Conservation (phyloP, 1,140 invertebrate genomes). For the Chironomus tepperi region DNA sequence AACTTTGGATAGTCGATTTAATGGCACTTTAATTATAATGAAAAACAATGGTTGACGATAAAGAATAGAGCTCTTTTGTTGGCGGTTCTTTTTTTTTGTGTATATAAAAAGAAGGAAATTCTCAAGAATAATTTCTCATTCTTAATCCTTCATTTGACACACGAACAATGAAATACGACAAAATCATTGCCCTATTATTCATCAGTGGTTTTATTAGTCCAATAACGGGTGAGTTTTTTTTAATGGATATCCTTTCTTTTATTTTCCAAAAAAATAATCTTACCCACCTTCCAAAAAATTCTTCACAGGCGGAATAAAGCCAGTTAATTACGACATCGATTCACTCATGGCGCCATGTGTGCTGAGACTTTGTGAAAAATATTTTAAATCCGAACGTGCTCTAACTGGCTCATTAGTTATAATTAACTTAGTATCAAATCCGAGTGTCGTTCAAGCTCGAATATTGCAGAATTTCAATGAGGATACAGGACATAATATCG, state of each 20-base stretch:
- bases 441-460: slow-evolving; percentile 11
- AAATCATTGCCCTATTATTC: neutral
- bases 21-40: slow-evolving; percentile 3
- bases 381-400: slow-evolving; percentile 24
- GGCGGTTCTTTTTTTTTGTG: neutral
- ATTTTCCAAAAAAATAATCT: too few species aligned
- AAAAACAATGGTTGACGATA: neutral
- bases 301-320: slow-evolving; percentile 3
- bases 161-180: neutral
- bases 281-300: too few species aligned
- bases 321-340: slow-evolving; percentile 14
- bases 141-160: neutral
- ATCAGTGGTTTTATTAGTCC: neutral
- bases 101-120: neutral
- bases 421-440: slow-evolving; percentile 18
- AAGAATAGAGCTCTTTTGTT: neutral
- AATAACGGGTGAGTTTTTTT: neutral
- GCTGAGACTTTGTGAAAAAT: slow-evolving; percentile 17
- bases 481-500: neutral
- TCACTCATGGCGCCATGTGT: slow-evolving; percentile 8
- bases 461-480: slow-evolving; percentile 22
- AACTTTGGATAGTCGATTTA: slow-evolving; percentile 4
- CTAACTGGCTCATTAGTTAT: slow-evolving; percentile 25
- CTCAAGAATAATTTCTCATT: slow-evolving; percentile 2
- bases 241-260: too few species aligned